These are phyloP conservation scores for Montifringilla adamsi DNA, from an alignment of 2,113 vertebrate species.

Conservation along the genomic window DNA sequence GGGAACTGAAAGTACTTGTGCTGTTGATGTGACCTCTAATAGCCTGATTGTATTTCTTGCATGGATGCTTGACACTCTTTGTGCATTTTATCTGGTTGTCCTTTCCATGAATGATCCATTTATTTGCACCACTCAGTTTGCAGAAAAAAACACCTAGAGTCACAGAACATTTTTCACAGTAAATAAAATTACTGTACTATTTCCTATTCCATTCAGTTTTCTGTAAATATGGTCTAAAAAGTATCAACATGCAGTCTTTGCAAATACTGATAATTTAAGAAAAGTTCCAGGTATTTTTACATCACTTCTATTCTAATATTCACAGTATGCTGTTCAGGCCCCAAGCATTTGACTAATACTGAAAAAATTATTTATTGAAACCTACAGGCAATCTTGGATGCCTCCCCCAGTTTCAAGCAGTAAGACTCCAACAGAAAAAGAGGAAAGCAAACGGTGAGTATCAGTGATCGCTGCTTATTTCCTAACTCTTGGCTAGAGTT, in stretches of 20 bases:
- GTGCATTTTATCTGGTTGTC: not conserved
- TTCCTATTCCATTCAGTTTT: not conserved
- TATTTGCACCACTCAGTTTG: not conserved
- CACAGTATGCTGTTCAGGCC: not conserved
- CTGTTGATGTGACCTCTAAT: not conserved
- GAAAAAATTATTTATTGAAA: not conserved
- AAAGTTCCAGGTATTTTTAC: not conserved
- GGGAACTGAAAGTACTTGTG: not conserved
- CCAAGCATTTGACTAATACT: not conserved
- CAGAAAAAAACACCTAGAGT: not conserved
- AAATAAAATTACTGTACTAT: not conserved
- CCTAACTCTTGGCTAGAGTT: not conserved
- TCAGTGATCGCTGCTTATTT: not conserved
- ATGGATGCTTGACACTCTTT: not conserved
- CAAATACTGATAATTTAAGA: not conserved
- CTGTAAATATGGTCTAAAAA: not conserved
- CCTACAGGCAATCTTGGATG: constrained; percentile 77
- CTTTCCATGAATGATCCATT: not conserved
- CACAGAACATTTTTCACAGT: not conserved
- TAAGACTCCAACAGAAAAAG: not conserved
- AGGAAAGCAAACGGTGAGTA: constrained; percentile 59
- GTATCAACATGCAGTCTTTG: not conserved
- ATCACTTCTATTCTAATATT: not conserved
- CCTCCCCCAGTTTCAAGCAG: constrained; percentile 60
- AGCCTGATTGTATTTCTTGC: not conserved